These are phyloP conservation scores for Cirrhinus molitorella DNA, from an alignment of 2,797 vertebrate species.

Conservation along the genomic window DNA sequence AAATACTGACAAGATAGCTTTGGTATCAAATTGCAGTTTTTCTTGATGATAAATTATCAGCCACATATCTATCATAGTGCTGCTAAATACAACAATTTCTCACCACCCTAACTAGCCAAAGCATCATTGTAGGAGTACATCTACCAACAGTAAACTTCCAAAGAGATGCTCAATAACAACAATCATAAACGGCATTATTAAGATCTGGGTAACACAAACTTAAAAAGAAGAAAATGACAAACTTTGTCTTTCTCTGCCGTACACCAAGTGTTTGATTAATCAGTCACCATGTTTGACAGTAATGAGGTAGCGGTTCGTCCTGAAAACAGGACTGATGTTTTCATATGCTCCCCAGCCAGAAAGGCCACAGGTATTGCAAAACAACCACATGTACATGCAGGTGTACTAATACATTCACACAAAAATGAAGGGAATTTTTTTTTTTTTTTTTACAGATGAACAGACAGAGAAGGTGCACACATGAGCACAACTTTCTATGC, in stretches of 20 bases:
- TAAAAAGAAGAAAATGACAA: not conserved
- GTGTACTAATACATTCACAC: conserved; percentile 13
- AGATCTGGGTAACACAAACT: not conserved
- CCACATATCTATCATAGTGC: conserved; percentile 4
- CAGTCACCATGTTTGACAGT: conserved; percentile 80
- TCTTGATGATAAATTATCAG: conserved; percentile 15
- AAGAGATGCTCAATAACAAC: not conserved
- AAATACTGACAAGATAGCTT: conserved; percentile 34
- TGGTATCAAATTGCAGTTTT: conserved; percentile 38
- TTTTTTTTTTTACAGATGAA: too few relatives aligned
- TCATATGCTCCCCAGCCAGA: conserved; percentile 86
- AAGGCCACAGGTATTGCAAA: conserved; percentile 67
- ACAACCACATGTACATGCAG: conserved; percentile 20
- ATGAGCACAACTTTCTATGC: not conserved
- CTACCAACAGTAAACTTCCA: not conserved
- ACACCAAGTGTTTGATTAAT: conserved; percentile 76
- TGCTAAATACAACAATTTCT: not conserved
- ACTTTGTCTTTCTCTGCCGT: not conserved
- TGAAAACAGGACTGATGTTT: conserved; percentile 84
- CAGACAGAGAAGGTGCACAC: conserved; percentile 25
- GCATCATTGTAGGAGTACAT: not conserved
- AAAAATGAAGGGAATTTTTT: not conserved
- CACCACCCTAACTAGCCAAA: not conserved
- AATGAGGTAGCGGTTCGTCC: conserved; percentile 90
- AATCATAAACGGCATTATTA: not conserved